Evolutionary conservation across 2,888 invertebrate species (phyloP).

Genomic region (Hemaris fuciformis): DNA sequence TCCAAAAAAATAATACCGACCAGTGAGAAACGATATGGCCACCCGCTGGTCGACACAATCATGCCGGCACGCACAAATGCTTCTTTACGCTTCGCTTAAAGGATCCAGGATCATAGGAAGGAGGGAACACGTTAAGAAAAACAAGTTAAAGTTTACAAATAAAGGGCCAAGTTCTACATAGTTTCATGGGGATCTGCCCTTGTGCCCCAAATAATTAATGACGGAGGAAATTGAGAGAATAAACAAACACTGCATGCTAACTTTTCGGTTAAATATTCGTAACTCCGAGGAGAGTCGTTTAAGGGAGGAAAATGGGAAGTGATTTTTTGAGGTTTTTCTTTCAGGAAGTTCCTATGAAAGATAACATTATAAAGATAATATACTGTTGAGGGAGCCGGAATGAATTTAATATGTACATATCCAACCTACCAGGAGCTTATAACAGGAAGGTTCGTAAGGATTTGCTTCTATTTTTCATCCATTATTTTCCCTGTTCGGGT

Average conservation of each 20-base stretch:
- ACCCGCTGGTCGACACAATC: too few relatives aligned
- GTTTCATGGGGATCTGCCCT: not conserved
- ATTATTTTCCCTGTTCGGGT: too few relatives aligned
- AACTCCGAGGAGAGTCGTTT: not conserved
- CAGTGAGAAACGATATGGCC: too few relatives aligned
- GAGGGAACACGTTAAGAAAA: too few relatives aligned
- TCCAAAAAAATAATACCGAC: too few relatives aligned
- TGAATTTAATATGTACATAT: too few relatives aligned
- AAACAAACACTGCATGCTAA: not conserved
- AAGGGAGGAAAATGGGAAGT: not conserved
- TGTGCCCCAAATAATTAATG: conserved; percentile 9
- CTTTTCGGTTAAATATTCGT: conserved; percentile 3
- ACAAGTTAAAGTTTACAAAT: conserved; percentile 14
- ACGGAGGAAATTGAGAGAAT: not conserved
- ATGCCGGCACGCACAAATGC: too few relatives aligned
- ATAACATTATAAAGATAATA: not conserved
- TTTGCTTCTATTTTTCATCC: too few relatives aligned
- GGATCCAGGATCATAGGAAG: too few relatives aligned
- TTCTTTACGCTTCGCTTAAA: too few relatives aligned
- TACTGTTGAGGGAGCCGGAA: not conserved
- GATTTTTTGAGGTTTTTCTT: not conserved
- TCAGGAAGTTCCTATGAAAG: not conserved
- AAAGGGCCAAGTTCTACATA: conserved; percentile 1
- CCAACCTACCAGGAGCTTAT: too few relatives aligned
- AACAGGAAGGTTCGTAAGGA: too few relatives aligned